Base-by-base conservation (phyloP, 2,797 vertebrate species). In the Intellagama lesueurii region DNA sequence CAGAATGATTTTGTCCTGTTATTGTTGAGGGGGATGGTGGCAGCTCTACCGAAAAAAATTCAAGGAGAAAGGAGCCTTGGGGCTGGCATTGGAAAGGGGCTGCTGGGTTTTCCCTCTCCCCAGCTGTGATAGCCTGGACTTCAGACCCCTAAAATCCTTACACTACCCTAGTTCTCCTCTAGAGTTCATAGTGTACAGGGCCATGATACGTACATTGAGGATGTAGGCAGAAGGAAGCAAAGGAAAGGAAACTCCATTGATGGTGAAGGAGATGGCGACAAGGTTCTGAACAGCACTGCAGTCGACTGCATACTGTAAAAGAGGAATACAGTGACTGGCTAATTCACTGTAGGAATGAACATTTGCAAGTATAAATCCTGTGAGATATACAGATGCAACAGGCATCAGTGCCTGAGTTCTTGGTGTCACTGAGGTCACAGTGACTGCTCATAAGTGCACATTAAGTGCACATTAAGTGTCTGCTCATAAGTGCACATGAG, bases 191-290 rank as follows among this genome's bases (percentile, higher is more conserved):
- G 40, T 72, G 16, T 40, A 5, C 64, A 72, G 24, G 35, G 11
- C 7, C 30, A 35, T 73, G 32, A 86, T 86, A 93, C 93, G 81
- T 91, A 96, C 96, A 7, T 49, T 90, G 32, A n/a, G 73, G 90
- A 97, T 92, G 91, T 97, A 98, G 90, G 94, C 90, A 56, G 95
- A 96, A 7, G 97, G 96, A 76, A 93, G 81, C 89, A 98, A 95
- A 83, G 96, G 94, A 81, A 98, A 92, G 82, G 92, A 12, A 11
- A 93, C 83, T 0, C 96, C 96, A 0, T 92, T 97, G 90, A 98
- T 97, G 89, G 95, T 91, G 88, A 97, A 98, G 92, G 22, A 93
- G 89, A 98, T 83, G 77, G 96, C 97, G 88, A 97, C 97, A 89
- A 98, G 85, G 92, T 83, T 96, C 87, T 92, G 91, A 68, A 96